Conservation (phyloP, 2,888 invertebrate genomes). For the Drosophila falleni region DNA sequence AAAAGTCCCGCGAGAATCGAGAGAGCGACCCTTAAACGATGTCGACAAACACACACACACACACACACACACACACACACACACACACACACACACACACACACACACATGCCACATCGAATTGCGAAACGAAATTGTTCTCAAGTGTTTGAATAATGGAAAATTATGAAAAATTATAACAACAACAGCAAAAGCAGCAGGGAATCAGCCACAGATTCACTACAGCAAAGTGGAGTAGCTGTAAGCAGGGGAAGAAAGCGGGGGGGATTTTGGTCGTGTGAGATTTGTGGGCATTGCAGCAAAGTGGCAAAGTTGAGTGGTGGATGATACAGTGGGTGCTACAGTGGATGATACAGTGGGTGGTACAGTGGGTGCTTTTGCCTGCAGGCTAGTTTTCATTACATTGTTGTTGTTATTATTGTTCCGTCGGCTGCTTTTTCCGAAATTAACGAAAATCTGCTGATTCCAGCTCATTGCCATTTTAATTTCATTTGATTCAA, state of each 20-base stretch:
- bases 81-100: slow-evolving; percentile 30
- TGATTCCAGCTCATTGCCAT: slow-evolving; percentile 86
- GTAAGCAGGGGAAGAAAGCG: not conserved
- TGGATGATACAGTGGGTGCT: slow-evolving; percentile 11
- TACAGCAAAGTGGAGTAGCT: not conserved
- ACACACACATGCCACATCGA: slow-evolving; percentile 37
- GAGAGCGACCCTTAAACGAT: slow-evolving; percentile 59
- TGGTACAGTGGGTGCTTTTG: slow-evolving; percentile 14
- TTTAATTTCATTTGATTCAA: slow-evolving; percentile 84
- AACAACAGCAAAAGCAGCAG: slow-evolving; percentile 54
- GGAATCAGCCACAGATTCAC: slow-evolving; percentile 8
- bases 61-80: slow-evolving; percentile 22
- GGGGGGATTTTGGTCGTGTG: slow-evolving; percentile 35
- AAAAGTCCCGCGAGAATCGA: slow-evolving; percentile 67
- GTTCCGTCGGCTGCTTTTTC: slow-evolving; percentile 53
- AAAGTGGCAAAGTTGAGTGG: slow-evolving; percentile 40
- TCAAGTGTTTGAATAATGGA: slow-evolving; percentile 81
- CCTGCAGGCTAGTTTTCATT: slow-evolving; percentile 11
- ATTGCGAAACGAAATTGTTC: slow-evolving; percentile 54
- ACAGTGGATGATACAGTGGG: slow-evolving; percentile 7
- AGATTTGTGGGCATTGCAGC: slow-evolving; percentile 37
- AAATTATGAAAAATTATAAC: slow-evolving; percentile 80
- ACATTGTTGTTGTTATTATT: slow-evolving; percentile 31
- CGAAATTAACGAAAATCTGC: slow-evolving; percentile 85
- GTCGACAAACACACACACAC: slow-evolving; percentile 31